Base-by-base conservation (phyloP, 2,113 vertebrate genomes). In the Notothenia coriiceps region DNA sequence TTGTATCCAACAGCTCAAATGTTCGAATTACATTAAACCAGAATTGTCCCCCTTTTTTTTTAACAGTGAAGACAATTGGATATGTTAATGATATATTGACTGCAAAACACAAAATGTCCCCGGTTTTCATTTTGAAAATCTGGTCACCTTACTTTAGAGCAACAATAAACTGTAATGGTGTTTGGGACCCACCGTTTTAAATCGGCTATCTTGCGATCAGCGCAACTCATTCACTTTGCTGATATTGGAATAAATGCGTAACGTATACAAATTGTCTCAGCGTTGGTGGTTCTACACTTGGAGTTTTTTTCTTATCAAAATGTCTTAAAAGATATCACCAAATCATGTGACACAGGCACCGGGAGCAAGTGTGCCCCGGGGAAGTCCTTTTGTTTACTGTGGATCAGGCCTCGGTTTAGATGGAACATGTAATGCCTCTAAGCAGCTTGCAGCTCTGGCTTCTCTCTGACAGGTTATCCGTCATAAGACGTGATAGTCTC, bases 401-500 rank as follows among this genome's bases (percentile, higher is more conserved):
- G 70, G 63, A 81, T 88, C 75, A 76, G 62, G 46, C 86, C 62
- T 80, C 56, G 50, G 33, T 81, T 57, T 70, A 43, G 83, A 85
- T 68, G 84, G 82, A 72, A 77, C 69, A 78, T 70, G 69, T 62
- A 62, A 68, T 71, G 65, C 82, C 52, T 81, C 62, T 47, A 17
- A 79, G 84, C 84, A 29, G 70, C 82, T 82, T 76, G 82, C 85
- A 86, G 82, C 80, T 74, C 70, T 68, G 70, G 73, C 63, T 70
- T 50, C 12, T 68, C 63, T 51, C 72, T 82, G 89, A 85, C 81
- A 74, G 80, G 70, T 74, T 65, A 91, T 91, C 78, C 20, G 75
- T 93, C 89, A 91, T 79, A 89, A 82, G 85, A 82, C 9, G 40
- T 71, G 83, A 89, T 75, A 57, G 82, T 74, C 68, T 79, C 73